A percentile compares a stretch with the other conserved stretches of the same genome.
These are phyloP conservation scores for Melipona bicolor DNA, from an alignment of 2,888 invertebrate genomes.

Conservation along the genomic window DNA sequence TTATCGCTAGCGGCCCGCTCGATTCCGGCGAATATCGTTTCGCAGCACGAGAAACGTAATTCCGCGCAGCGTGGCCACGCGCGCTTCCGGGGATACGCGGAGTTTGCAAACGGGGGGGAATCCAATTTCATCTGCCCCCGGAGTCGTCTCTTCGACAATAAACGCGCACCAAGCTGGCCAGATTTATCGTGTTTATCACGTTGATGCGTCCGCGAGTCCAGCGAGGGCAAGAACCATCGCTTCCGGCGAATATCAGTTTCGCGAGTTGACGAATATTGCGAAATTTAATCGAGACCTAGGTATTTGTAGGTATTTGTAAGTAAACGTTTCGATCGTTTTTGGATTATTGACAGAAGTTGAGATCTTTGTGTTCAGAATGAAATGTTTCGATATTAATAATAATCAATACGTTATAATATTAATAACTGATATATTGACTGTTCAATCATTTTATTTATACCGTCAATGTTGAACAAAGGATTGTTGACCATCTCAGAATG, in stretches of 20 bases:
- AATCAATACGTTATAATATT: too few relatives aligned
- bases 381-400: not conserved
- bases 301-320: not conserved
- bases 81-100: conserved; percentile 47
- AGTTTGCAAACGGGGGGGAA: conserved; percentile 53
- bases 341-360: not conserved
- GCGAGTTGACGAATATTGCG: not conserved
- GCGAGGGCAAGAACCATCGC: not conserved
- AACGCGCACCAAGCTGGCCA: conserved; percentile 46
- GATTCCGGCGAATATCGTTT: conserved; percentile 38
- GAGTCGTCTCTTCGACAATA: conserved; percentile 43
- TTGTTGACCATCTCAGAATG: too few relatives aligned
- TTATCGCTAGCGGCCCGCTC: conserved; percentile 38
- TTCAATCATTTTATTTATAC: too few relatives aligned
- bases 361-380: not conserved
- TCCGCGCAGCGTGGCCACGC: conserved; percentile 14
- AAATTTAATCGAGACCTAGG: not conserved
- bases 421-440: too few relatives aligned
- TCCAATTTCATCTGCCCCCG: conserved; percentile 61
- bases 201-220: not conserved
- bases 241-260: not conserved
- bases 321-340: not conserved
- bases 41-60: conserved; percentile 38
- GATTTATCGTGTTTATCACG: conserved; percentile 45
- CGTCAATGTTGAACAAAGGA: too few relatives aligned